Percentiles rank a stretch among this genome's conserved stretches.
Conservation (phyloP, 2,888 invertebrate species). For the Trissonchulus latispiculum region DNA sequence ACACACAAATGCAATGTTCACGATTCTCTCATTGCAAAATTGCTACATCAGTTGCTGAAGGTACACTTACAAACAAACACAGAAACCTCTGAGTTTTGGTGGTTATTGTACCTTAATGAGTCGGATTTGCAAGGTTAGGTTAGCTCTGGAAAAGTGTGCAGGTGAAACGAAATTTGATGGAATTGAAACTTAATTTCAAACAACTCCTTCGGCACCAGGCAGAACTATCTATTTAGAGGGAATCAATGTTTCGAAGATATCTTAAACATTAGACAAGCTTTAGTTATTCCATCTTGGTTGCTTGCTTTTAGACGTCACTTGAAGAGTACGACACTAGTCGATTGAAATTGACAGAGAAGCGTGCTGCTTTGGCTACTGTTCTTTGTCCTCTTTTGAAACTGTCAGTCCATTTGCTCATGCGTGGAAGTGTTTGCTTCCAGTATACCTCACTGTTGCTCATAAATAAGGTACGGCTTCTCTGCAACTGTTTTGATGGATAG, state of each 20-base stretch:
- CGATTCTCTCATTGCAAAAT: slow-evolving; percentile 47
- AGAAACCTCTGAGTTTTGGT: too few relatives aligned
- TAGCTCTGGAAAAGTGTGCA: too few relatives aligned
- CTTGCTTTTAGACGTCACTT: slow-evolving; percentile 44
- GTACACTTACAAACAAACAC: slow-evolving; percentile 35
- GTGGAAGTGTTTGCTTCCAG: slow-evolving; percentile 54
- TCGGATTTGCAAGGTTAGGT: too few relatives aligned
- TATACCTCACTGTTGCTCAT: slow-evolving; percentile 55
- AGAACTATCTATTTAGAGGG: too few relatives aligned
- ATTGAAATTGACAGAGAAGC: slow-evolving; percentile 35
- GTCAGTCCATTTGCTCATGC: slow-evolving; percentile 52
- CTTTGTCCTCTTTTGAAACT: slow-evolving; percentile 53
- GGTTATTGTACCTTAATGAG: too few relatives aligned
- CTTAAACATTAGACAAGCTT: too few relatives aligned
- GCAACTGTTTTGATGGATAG: too few relatives aligned
- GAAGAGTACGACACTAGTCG: slow-evolving; percentile 40
- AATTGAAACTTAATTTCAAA: too few relatives aligned
- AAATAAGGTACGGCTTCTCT: slow-evolving; percentile 49
- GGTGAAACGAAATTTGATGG: too few relatives aligned
- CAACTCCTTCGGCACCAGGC: too few relatives aligned
- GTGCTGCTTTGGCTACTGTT: slow-evolving; percentile 46
- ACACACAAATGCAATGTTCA: slow-evolving; percentile 39
- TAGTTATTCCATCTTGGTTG: too few relatives aligned
- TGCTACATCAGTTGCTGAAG: slow-evolving; percentile 49
- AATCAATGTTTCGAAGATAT: too few relatives aligned